These are phyloP conservation scores for Glareola pratincola DNA, from an alignment of 2,113 vertebrate genomes.

Conservation along the genomic window DNA sequence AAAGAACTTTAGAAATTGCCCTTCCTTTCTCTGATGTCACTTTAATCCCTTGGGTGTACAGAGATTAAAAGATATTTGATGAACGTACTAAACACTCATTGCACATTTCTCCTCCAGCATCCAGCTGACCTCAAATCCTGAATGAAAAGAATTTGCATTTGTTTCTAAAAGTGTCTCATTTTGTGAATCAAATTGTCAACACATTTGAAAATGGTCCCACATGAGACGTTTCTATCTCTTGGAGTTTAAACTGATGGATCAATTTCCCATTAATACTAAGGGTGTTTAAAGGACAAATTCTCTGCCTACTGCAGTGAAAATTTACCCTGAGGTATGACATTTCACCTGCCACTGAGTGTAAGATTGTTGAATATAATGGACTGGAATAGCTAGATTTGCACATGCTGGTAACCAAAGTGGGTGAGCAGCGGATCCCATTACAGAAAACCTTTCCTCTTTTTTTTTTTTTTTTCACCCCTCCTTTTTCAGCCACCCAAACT, in stretches of 20 bases:
- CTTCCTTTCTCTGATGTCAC: neutral
- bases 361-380: conserved; percentile 27
- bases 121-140: conserved; percentile 32
- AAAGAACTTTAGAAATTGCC: conserved; percentile 17
- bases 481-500: neutral
- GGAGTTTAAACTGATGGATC: conserved; percentile 47
- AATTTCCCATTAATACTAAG: conserved; percentile 48
- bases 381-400: conserved; percentile 17
- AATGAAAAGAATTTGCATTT: conserved; percentile 42
- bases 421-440: neutral
- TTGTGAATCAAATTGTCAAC: conserved; percentile 46
- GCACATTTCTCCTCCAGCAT: neutral
- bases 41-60: neutral
- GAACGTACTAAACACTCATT: neutral
- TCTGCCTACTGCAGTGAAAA: conserved; percentile 59
- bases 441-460: neutral
- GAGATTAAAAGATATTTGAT: conserved; percentile 16
- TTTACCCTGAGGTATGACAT: conserved; percentile 32
- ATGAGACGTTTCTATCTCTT: conserved; percentile 4
- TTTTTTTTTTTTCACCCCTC: neutral
- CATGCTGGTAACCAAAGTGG: neutral
- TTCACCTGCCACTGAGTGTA: conserved; percentile 16
- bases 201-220: conserved; percentile 6
- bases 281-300: conserved; percentile 62
- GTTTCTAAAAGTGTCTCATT: conserved; percentile 38